phyloP scores from a whole-genome alignment of 1,140 invertebrate species.

The Drusus annulatus region DNA sequence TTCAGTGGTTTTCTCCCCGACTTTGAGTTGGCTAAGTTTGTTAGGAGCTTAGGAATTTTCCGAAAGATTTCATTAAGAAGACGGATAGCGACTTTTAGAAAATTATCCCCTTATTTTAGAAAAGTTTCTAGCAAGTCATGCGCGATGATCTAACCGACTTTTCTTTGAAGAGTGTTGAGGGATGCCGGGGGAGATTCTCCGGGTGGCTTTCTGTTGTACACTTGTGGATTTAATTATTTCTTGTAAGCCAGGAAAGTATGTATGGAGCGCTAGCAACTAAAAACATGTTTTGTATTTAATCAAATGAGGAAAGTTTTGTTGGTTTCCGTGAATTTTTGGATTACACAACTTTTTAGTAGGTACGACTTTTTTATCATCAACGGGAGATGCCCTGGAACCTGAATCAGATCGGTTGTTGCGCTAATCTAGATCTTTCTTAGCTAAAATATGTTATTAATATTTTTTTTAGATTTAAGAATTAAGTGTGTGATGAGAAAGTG shows the following conservation, averaged over 20 bases:
- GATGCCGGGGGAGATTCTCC: constrained; percentile 17
- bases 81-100: constrained; percentile 57
- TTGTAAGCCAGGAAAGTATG: background rate
- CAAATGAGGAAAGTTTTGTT: background rate
- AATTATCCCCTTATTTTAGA: constrained; percentile 59
- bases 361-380: no score
- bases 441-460: no score
- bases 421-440: no score
- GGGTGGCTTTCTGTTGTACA: constrained; percentile 21
- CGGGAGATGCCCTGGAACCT: no score
- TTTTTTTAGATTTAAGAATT: no score
- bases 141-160: constrained; percentile 47
- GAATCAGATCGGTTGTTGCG: no score
- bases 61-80: constrained; percentile 59
- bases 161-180: constrained; percentile 52
- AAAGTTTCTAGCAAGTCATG: constrained; percentile 52
- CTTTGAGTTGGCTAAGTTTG: constrained; percentile 47
- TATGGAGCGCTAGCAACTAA: constrained; percentile 3
- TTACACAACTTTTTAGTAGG: no score
- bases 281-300: constrained; percentile 5
- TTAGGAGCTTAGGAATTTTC: constrained; percentile 56
- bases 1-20: constrained; percentile 29
- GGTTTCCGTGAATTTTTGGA: background rate
- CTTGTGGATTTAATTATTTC: constrained; percentile 38
- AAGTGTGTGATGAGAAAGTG: no score